Conservation (phyloP, 1,140 invertebrate genomes). For the Mizuhopecten yessoensis region DNA sequence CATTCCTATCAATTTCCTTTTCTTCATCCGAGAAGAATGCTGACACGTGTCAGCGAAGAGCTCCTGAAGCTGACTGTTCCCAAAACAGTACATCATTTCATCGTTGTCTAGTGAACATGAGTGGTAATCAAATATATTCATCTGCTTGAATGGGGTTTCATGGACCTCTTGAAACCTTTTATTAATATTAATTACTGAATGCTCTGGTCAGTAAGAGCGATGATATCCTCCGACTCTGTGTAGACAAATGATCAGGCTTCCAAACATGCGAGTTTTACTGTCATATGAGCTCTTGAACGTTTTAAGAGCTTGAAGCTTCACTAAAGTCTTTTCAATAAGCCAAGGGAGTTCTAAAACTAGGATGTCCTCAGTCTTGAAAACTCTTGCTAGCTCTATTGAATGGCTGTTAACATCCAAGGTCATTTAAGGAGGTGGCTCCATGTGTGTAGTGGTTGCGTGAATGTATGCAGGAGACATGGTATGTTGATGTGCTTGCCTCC, state of each 20-base stretch:
- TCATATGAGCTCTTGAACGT: not conserved
- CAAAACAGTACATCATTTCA: constrained; percentile 45
- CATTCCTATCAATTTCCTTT: no score
- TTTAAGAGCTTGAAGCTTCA: constrained; percentile 22
- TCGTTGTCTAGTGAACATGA: constrained; percentile 25
- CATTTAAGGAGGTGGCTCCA: no score
- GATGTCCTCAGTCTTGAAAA: constrained; percentile 48
- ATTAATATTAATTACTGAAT: constrained; percentile 53
- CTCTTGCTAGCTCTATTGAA: constrained; percentile 42
- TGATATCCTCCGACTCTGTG: constrained; percentile 7
- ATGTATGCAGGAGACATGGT: no score
- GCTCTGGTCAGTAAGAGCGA: constrained; percentile 23
- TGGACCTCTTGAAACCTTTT: constrained; percentile 41
- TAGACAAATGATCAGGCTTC: constrained; percentile 42
- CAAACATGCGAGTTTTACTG: constrained; percentile 19
- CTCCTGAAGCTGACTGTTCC: constrained; percentile 32
- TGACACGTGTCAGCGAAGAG: constrained; percentile 32
- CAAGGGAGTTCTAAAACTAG: constrained; percentile 47
- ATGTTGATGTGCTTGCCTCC: no score
- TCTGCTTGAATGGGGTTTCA: not conserved
- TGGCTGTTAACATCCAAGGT: no score
- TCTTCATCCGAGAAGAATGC: constrained; percentile 48
- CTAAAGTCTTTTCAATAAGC: not conserved
- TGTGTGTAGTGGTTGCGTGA: no score
- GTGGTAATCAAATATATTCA: constrained; percentile 49